These are phyloP conservation scores for Plotosus lineatus DNA, from an alignment of 2,113 vertebrate species.

Conservation along the genomic window DNA sequence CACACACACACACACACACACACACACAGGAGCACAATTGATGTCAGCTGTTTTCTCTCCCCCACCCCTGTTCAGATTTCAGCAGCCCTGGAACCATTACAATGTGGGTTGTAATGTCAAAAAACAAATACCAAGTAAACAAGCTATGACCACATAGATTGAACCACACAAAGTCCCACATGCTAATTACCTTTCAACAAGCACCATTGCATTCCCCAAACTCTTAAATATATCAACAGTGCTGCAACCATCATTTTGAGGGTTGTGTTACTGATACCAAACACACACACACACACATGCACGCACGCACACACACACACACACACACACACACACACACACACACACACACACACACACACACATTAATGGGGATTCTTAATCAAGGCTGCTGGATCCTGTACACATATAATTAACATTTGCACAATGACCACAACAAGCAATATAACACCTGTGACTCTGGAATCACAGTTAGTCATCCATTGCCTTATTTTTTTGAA, in stretches of 20 bases:
- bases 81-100: conserved; percentile 46
- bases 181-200: neutral
- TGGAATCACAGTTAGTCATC: conserved; percentile 30
- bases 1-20: conserved; percentile 22
- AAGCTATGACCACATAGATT: conserved; percentile 38
- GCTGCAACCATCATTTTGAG: conserved; percentile 36
- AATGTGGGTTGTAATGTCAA: conserved; percentile 43
- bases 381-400: conserved; percentile 52
- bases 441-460: conserved; percentile 44
- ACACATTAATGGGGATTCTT: conserved; percentile 57
- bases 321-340: conserved; percentile 29
- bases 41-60: conserved; percentile 50
- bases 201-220: neutral
- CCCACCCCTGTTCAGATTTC: conserved; percentile 47
- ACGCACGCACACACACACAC: conserved; percentile 23
- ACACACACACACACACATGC: conserved; percentile 24
- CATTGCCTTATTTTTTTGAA: neutral
- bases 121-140: conserved; percentile 39
- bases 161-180: conserved; percentile 4
- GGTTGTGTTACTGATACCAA: neutral
- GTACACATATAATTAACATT: conserved; percentile 51
- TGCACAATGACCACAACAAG: conserved; percentile 49
- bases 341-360: conserved; percentile 35
- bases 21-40: conserved; percentile 21
- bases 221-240: conserved; percentile 28